Conservation (phyloP, 2,797 vertebrate genomes). For the Enteromius trimaculatus region DNA sequence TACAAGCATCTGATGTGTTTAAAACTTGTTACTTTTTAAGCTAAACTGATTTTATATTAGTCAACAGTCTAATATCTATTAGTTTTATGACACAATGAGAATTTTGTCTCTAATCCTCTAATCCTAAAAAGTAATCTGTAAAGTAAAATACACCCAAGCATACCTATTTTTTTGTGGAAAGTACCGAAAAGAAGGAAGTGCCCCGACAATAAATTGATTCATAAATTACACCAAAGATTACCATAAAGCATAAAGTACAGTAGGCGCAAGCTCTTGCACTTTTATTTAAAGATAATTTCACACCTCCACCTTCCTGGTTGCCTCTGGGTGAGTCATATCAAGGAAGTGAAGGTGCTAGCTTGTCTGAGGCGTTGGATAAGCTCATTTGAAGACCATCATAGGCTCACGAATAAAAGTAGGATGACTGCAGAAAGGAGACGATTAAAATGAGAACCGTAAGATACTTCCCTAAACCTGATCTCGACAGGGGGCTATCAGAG, state of each 20-base stretch:
- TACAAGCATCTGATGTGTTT: background rate
- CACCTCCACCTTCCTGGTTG: constrained; percentile 34
- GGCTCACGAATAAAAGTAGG: constrained; percentile 47
- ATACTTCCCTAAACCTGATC: constrained; percentile 52
- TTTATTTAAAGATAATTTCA: constrained; percentile 48
- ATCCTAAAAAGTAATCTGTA: background rate
- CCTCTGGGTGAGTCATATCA: constrained; percentile 36
- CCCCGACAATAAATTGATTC: constrained; percentile 4
- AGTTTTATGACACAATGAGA: background rate
- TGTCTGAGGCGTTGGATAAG: constrained; percentile 40
- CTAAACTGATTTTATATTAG: too few relatives aligned
- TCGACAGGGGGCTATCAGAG: constrained; percentile 69
- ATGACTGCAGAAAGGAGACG: constrained; percentile 54
- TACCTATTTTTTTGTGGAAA: background rate
- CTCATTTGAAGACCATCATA: constrained; percentile 36
- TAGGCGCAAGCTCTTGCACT: constrained; percentile 14
- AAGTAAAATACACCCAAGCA: background rate
- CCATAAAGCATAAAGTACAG: background rate
- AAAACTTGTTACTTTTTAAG: background rate
- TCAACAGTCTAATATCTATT: background rate
- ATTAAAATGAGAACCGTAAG: constrained; percentile 53
- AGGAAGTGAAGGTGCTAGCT: constrained; percentile 22
- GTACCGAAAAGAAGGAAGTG: background rate
- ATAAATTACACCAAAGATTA: constrained; percentile 10
- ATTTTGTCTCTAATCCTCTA: background rate